phyloP scores from a whole-genome alignment of 2,113 vertebrate genomes.

The Oreochromis tanganicae region DNA sequence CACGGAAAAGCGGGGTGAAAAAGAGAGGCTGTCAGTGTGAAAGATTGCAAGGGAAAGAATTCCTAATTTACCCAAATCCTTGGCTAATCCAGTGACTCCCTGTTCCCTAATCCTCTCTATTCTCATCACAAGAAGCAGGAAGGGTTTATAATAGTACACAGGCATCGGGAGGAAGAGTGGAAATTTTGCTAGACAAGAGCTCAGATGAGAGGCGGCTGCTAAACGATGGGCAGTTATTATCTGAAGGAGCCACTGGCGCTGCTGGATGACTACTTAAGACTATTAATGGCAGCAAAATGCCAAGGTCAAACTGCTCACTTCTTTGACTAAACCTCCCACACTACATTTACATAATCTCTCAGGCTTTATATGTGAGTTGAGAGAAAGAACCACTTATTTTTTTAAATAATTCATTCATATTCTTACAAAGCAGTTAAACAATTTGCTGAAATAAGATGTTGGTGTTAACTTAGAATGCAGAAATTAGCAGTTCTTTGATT shows the following conservation, averaged over 20 bases:
- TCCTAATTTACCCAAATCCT: conserved; percentile 61
- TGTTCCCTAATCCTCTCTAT: conserved; percentile 44
- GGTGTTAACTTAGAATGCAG: not conserved
- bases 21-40: conserved; percentile 19
- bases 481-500: not conserved
- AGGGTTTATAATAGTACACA: not conserved
- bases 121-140: not conserved
- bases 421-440: not conserved
- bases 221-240: not conserved
- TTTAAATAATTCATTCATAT: not conserved
- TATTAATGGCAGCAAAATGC: conserved; percentile 24
- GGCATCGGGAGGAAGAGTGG: not conserved
- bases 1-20: not conserved
- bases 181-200: not conserved
- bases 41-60: conserved; percentile 30
- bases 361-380: not conserved
- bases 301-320: conserved; percentile 29
- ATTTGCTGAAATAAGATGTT: not conserved
- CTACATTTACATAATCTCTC: conserved; percentile 7
- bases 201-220: not conserved
- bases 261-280: conserved; percentile 6
- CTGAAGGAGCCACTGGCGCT: conserved; percentile 3
- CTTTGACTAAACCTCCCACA: not conserved
- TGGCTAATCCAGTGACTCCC: conserved; percentile 48
- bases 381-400: not conserved